Base-by-base conservation (phyloP, 2,888 invertebrate species). In the Lasioglossum calceatum region DNA sequence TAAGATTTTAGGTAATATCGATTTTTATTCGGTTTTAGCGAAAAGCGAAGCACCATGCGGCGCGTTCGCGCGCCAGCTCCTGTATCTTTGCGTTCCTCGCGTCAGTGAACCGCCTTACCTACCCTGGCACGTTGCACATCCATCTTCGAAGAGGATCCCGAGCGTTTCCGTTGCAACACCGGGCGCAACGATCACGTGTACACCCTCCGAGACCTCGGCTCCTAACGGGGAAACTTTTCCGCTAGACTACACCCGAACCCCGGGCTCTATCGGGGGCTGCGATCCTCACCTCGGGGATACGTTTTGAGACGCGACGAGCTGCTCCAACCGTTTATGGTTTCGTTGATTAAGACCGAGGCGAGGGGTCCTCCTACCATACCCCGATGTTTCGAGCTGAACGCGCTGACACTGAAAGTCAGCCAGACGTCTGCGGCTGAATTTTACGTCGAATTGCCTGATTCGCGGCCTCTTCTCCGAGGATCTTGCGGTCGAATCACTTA, bases 221-320 rank as follows among this genome's bases (percentile, higher is more conserved):
- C 19, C 39, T 61, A 70, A 67, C 76, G 32, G 82, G 70, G 54
- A 86, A 89, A 86, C 84, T 87, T 91, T 90, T 91, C 87, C 86
- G 83, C 88, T 79, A 74, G 78, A 81, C 77, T 87, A 82, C 78
- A 80, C 81, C 74, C 82, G 78, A 91, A 88, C 87, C 82, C 82
- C 79, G 23, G 23, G 74, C 47, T 74, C 12, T n/a, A 39, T 75
- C 50, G 8, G 54, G 47, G 58, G 19, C 42, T 54, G 70, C 70
- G 72, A 67, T 85, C 85, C 72, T 81, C 54, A 58, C 75, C 50
- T 32, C 71, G 27, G 67, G 27, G 76, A 79, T 79, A 19, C 47
- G 61, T 64, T 71, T 47, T 50, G 54, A 50, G 74, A 36, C 71
- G 67, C 81, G 71, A 86, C 77, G 54, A 71, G 44, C 64, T 64